Percentiles rank a stretch among this genome's conserved stretches.
phyloP scores from a whole-genome alignment of 2,797 vertebrate genomes.

The Neosalanx taihuensis region DNA sequence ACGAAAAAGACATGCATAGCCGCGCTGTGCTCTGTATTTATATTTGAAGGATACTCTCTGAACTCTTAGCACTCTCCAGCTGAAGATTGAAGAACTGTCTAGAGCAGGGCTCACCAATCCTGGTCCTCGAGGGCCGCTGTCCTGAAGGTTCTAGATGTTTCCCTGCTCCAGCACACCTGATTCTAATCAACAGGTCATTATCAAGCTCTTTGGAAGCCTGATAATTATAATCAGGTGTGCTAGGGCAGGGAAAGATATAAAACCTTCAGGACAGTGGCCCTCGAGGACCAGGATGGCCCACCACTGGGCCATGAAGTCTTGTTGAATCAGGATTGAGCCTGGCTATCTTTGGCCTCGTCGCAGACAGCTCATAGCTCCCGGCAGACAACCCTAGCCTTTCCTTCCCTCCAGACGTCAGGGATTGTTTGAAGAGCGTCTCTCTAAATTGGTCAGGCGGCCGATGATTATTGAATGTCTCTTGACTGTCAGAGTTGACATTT shows the following conservation, averaged over 20 bases:
- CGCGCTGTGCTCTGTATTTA: too few species aligned
- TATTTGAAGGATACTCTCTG: neutral
- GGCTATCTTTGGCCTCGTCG: conserved; percentile 18
- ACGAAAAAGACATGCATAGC: too few species aligned
- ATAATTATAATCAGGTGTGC: too few species aligned
- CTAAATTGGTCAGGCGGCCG: conserved; percentile 54
- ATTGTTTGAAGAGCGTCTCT: conserved; percentile 52
- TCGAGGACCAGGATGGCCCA: too few species aligned
- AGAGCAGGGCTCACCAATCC: neutral
- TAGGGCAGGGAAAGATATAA: too few species aligned
- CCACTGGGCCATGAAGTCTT: neutral
- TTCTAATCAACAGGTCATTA: too few species aligned
- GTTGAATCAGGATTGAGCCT: neutral
- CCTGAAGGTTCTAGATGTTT: too few species aligned
- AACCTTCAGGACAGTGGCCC: too few species aligned
- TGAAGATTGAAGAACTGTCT: conserved; percentile 10
- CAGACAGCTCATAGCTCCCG: conserved; percentile 36
- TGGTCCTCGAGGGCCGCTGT: too few species aligned
- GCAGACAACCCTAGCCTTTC: conserved; percentile 39
- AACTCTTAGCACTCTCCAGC: neutral
- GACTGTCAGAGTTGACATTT: conserved; percentile 74
- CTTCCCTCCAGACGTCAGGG: conserved; percentile 39
- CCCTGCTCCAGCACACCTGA: too few species aligned
- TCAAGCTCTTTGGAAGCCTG: too few species aligned
- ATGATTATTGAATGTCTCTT: conserved; percentile 55